These are phyloP conservation scores for Bathynomus jamesi DNA, from an alignment of 1,140 invertebrate genomes.

Conservation along the genomic window DNA sequence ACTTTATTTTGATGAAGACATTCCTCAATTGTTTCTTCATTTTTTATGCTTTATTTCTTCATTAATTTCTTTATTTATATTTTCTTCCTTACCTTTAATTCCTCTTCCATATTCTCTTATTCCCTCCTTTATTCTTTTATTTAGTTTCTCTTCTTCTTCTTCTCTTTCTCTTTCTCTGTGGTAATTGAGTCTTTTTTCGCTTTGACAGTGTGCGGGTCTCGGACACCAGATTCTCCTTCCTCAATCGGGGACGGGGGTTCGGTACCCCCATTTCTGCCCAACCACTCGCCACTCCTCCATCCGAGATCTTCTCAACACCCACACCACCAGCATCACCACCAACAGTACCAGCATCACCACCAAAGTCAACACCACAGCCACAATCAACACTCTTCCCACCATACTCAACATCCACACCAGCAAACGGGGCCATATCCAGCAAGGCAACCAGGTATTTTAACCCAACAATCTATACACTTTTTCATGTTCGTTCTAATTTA, in stretches of 20 bases:
- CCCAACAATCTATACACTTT: too few relatives aligned
- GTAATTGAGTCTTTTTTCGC: constrained; percentile 21
- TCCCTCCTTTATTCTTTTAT: neutral
- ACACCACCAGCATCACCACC: constrained; percentile 16
- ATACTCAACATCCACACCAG: too few relatives aligned
- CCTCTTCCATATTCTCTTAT: neutral
- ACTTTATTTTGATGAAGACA: too few relatives aligned
- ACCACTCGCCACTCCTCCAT: constrained; percentile 26
- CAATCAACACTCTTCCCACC: too few relatives aligned
- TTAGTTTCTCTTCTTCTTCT: neutral
- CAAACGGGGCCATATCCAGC: neutral
- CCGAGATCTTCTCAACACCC: constrained; percentile 17
- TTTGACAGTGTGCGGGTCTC: constrained; percentile 39
- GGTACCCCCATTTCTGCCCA: constrained; percentile 21
- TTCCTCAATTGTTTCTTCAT: neutral
- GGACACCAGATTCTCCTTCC: constrained; percentile 29
- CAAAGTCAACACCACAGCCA: neutral
- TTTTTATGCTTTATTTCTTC: neutral
- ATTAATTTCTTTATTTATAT: neutral
- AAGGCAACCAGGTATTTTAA: neutral
- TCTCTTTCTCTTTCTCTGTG: neutral
- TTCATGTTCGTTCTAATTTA: too few relatives aligned
- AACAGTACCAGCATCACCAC: constrained; percentile 22
- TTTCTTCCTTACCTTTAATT: neutral
- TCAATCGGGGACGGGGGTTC: constrained; percentile 38